These are phyloP conservation scores for Apis dorsata DNA, from an alignment of 1,140 invertebrate species.

Conservation along the genomic window DNA sequence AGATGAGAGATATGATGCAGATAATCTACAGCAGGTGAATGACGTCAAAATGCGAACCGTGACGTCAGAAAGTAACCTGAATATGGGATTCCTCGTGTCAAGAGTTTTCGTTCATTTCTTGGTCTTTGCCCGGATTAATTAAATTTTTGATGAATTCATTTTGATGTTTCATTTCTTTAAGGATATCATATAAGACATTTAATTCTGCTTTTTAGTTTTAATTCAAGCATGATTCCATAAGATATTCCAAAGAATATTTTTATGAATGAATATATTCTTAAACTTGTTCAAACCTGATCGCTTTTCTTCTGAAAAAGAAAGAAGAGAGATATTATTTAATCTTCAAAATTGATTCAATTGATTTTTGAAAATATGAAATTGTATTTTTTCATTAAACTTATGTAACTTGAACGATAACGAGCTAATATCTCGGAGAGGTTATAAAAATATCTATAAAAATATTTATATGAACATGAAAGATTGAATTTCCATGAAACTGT, in stretches of 20 bases:
- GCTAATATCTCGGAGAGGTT: too few relatives aligned
- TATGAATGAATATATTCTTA: too few relatives aligned
- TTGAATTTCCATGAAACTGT: background rate
- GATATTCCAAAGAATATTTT: background rate
- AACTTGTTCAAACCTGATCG: too few relatives aligned
- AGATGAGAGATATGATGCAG: slow-evolving; percentile 51
- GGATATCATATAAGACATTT: too few relatives aligned
- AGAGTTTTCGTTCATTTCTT: background rate
- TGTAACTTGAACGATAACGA: too few relatives aligned
- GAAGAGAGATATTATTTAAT: too few relatives aligned
- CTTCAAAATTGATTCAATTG: too few relatives aligned
- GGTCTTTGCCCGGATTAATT: background rate
- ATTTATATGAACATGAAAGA: background rate
- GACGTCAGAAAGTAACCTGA: slow-evolving; percentile 69
- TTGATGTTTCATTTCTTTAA: background rate
- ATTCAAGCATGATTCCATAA: background rate
- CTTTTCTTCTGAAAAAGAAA: too few relatives aligned
- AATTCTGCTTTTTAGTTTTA: background rate
- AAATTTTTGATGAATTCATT: background rate
- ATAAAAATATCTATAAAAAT: background rate
- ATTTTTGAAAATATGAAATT: too few relatives aligned
- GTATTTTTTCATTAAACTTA: too few relatives aligned
- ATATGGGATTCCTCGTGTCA: slow-evolving; percentile 25
- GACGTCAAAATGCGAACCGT: slow-evolving; percentile 67
- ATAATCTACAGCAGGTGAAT: slow-evolving; percentile 64